Evolutionary conservation across 2,888 invertebrate genomes (phyloP).

Genomic region (Metalampra italica): DNA sequence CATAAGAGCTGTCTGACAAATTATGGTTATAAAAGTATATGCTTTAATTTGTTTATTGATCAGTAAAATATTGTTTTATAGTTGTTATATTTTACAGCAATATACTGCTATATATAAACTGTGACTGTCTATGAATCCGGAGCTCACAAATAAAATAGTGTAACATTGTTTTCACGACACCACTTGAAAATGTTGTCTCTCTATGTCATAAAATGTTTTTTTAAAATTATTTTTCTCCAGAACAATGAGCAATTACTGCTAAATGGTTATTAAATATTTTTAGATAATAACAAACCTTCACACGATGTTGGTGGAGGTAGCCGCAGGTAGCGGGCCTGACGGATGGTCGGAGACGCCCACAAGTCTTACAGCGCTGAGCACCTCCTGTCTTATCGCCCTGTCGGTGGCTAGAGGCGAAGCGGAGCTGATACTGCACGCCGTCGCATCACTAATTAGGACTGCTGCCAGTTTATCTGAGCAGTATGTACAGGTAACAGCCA

Average conservation of each 20-base stretch:
- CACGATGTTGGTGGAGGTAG: conserved; percentile 89
- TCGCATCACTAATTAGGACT: conserved; percentile 92
- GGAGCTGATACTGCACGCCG: conserved; percentile 91
- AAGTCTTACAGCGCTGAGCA: conserved; percentile 90
- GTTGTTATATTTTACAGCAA: no score
- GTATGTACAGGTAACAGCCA: conserved; percentile 82
- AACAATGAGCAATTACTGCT: not conserved
- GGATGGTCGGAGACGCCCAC: conserved; percentile 74
- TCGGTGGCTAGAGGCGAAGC: conserved; percentile 96
- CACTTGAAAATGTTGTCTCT: no score
- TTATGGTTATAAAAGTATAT: no score
- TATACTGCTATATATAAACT: no score
- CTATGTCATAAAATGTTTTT: no score
- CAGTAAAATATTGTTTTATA: no score
- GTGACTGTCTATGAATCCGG: no score
- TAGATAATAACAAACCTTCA: conserved; percentile 88
- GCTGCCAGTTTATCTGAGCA: conserved; percentile 87
- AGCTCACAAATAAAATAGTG: no score
- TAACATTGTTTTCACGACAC: no score
- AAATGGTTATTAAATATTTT: conserved; percentile 18
- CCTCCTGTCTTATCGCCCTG: conserved; percentile 93
- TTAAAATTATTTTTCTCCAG: no score
- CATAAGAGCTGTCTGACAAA: no score
- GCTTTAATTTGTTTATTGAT: no score
- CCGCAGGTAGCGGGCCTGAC: conserved; percentile 78